Evolutionary conservation across 2,797 vertebrate species (phyloP).

Genomic region (Pangasius sanitwongsei): DNA sequence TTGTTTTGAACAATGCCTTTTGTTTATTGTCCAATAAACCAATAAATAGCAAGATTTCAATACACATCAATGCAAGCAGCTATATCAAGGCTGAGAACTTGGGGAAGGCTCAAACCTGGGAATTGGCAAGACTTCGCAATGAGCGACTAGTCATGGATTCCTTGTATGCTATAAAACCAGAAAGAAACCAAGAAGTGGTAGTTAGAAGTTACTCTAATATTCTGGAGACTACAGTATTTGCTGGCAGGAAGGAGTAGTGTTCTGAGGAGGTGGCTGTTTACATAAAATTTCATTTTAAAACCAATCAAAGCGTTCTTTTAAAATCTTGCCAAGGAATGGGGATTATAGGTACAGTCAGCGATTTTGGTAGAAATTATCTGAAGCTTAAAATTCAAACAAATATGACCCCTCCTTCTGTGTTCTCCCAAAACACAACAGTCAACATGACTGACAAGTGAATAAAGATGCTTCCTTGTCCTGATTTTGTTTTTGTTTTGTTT

Average conservation of each 20-base stretch:
- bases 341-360: not conserved
- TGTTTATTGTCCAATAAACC: too few relatives aligned
- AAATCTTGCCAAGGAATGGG: not conserved
- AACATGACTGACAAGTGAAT: not conserved
- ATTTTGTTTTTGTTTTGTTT: not conserved
- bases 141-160: not conserved
- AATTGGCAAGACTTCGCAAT: not conserved
- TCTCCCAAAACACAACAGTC: not conserved
- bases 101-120: not conserved
- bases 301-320: not conserved
- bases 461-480: not conserved
- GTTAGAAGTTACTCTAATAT: not conserved
- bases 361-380: not conserved
- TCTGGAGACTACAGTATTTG: not conserved
- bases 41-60: too few relatives aligned
- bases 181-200: not conserved
- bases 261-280: not conserved
- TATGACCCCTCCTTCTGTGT: not conserved
- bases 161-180: not conserved
- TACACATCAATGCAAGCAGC: not conserved
- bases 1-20: not conserved
- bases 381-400: not conserved
- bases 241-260: not conserved
- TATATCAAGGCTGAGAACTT: not conserved
- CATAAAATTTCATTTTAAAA: not conserved